A percentile compares a stretch with the other conserved stretches of the same genome.
Conservation (phyloP, 2,888 invertebrate genomes). For the Chrysodeixis includens region DNA sequence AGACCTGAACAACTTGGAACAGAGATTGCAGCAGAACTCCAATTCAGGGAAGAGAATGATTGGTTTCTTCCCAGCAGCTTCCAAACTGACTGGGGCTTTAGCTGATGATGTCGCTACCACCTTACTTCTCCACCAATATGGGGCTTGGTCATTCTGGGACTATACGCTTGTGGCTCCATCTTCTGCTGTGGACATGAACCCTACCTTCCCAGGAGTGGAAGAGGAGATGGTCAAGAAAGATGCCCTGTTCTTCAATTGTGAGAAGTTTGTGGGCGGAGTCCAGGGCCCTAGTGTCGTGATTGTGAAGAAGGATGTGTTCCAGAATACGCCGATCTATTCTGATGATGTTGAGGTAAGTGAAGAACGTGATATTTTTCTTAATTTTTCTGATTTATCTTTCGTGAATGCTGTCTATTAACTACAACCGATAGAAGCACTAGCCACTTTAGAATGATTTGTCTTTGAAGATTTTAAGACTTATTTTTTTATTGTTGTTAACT, state of each 20-base stretch:
- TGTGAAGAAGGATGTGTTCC: conserved; percentile 86
- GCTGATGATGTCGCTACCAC: conserved; percentile 95
- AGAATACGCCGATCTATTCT: conserved; percentile 76
- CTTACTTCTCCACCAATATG: conserved; percentile 93
- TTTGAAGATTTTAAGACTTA: no score
- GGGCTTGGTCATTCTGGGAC: conserved; percentile 96
- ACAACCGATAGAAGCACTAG: no score
- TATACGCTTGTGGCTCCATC: conserved; percentile 96
- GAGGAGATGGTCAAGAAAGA: conserved; percentile 95
- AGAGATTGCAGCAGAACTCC: conserved; percentile 91
- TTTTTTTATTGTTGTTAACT: no score
- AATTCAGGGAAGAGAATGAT: conserved; percentile 91
- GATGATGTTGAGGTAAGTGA: conserved; percentile 85
- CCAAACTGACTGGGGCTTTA: conserved; percentile 96
- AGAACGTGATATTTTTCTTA: not conserved
- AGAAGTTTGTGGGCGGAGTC: conserved; percentile 97
- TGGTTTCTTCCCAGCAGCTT: conserved; percentile 96
- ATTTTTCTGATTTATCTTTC: no score
- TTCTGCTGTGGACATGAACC: conserved; percentile 95
- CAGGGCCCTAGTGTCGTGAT: conserved; percentile 93
- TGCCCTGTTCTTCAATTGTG: conserved; percentile 96
- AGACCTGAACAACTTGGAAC: conserved; percentile 93
- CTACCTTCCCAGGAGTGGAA: conserved; percentile 91
- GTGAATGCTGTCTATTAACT: no score
- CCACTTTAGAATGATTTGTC: no score